These are phyloP conservation scores for Eudyptes chrysolophus DNA, from an alignment of 2,113 vertebrate genomes.

Conservation along the genomic window DNA sequence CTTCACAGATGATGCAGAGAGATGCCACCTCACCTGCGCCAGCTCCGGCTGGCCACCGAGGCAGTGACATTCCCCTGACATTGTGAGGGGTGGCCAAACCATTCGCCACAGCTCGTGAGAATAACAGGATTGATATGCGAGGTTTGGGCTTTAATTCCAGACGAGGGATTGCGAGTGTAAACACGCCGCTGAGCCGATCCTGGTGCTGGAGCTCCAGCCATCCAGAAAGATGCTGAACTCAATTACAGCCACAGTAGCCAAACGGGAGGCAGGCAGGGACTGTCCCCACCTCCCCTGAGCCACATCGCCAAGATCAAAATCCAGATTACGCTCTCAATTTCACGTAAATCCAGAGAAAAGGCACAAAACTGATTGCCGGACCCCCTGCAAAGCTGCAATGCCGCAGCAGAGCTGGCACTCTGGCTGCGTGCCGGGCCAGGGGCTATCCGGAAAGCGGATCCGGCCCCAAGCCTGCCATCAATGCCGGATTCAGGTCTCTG, in stretches of 20 bases:
- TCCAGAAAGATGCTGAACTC: constrained; percentile 25
- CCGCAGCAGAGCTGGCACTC: not conserved
- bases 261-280: not conserved
- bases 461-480: not conserved
- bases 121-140: constrained; percentile 46
- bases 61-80: constrained; percentile 35
- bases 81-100: constrained; percentile 29
- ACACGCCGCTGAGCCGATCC: not conserved
- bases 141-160: constrained; percentile 55
- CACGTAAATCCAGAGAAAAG: not conserved
- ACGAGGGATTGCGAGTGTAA: not conserved
- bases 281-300: not conserved
- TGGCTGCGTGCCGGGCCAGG: fast-evolving
- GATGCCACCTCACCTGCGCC: not conserved
- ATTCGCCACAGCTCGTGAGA: constrained; percentile 8
- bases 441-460: fast-evolving
- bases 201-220: not conserved
- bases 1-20: not conserved
- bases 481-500: not conserved
- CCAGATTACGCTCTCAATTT: not conserved
- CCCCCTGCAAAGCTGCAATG: fast-evolving
- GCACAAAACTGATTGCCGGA: not conserved
- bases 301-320: not conserved
- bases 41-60: not conserved
- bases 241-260: not conserved